Conservation (phyloP, 2,797 vertebrate genomes). For the Squalus acanthias region DNA sequence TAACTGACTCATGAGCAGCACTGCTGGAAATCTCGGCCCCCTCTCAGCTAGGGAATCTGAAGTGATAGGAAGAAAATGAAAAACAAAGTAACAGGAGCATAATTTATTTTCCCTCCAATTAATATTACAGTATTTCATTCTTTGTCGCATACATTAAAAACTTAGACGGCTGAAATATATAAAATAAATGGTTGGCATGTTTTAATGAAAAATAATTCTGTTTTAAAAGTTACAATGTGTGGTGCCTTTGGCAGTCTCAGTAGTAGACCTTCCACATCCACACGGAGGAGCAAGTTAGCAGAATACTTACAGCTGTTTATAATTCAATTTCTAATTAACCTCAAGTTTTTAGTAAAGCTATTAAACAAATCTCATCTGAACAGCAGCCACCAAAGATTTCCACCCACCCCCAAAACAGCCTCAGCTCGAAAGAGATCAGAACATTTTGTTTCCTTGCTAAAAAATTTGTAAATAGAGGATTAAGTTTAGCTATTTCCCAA, state of each 20-base stretch:
- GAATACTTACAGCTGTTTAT: neutral
- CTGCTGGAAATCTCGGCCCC: neutral
- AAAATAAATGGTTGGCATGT: neutral
- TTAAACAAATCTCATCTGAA: neutral
- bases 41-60: neutral
- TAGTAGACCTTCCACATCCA: neutral
- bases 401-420: neutral
- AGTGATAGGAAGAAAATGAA: neutral
- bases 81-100: neutral
- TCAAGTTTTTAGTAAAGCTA: neutral
- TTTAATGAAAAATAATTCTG: neutral
- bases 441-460: neutral
- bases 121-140: neutral
- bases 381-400: slow-evolving; percentile 2
- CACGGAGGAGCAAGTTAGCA: neutral
- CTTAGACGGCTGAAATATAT: neutral
- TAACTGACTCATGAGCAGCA: neutral
- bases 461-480: neutral
- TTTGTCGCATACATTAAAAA: neutral
- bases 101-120: neutral
- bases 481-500: neutral
- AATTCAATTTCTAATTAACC: neutral
- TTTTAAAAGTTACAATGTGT: neutral
- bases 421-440: neutral
- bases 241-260: neutral